Conservation (phyloP, 2,797 vertebrate species). For the Otolemur crassicaudatus region DNA sequence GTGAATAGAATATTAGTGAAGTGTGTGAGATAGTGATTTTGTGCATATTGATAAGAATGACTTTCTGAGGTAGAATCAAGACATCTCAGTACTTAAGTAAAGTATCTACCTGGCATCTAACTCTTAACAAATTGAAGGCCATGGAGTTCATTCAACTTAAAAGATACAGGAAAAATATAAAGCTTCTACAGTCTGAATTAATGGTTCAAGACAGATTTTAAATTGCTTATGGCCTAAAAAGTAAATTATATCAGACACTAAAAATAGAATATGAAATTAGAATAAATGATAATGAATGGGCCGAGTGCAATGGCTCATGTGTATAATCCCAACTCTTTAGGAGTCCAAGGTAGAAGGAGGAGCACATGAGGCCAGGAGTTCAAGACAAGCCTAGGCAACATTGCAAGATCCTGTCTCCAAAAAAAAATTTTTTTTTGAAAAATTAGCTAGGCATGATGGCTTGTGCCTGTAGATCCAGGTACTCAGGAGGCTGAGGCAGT, state of each 20-base stretch:
- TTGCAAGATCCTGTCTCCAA: not conserved
- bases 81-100: not conserved
- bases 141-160: not conserved
- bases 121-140: not conserved
- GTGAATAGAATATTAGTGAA: slow-evolving; percentile 30
- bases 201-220: slow-evolving; percentile 29
- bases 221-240: slow-evolving; percentile 32
- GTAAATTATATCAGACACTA: not conserved
- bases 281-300: not conserved
- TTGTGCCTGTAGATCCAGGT: not conserved
- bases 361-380: not conserved
- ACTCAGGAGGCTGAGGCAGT: not conserved
- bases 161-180: not conserved
- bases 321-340: not conserved
- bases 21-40: not conserved
- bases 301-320: not conserved
- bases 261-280: not conserved
- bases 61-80: not conserved
- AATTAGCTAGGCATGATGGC: not conserved
- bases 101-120: not conserved
- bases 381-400: not conserved
- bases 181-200: not conserved
- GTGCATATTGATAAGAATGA: not conserved
- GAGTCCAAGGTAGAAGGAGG: not conserved
- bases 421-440: not conserved